Base-by-base conservation (phyloP, 2,113 vertebrate species). In the Apteryx mantelli region DNA sequence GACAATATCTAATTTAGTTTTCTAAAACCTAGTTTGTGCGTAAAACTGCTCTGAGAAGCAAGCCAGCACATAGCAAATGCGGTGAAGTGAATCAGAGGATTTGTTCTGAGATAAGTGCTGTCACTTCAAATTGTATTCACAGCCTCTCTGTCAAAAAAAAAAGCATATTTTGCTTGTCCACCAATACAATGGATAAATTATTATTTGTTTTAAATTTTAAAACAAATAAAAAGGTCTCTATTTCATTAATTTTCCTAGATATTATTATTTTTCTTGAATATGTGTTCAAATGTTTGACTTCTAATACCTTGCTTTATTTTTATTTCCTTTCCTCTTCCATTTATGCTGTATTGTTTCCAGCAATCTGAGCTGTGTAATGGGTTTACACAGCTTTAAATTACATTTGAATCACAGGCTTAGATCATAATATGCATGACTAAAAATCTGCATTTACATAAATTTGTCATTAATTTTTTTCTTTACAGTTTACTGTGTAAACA, bases 301-400 rank as follows among this genome's bases (percentile, higher is more conserved):
- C 46, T 55, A 85, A 12, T 13, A 60, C 16, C 16, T 71, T 84
- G 32, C 25, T 87, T 89, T 89, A 18, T 44, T 84, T 91, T 90
- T 81, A 48, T 56, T 85, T 93, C 46, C 22, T 64, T 95, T 82
- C 25, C 56, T 79, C 50, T 91, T 82, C 11, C 22, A 53, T 76
- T 91, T 42, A 12, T 26, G 66, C 2, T 69, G 19, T 81, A 58
- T 83, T 87, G 52, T 96, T 81, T 88, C 60, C 7, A 14, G 60
- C 22, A 66, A 68, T 58, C 40, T 87, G 60, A 91, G 24, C n/a
- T 85, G 38, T 87, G 93, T 92, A 92, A 95, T 68, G 46, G 68
- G 34, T 87, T 91, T 95, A 75, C 46, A 53, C 32, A 79, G 52
- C 42, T 88, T 96, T 80, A 76, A 74, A 84, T 55, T 96, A 26